Conservation (phyloP, 2,113 vertebrate species). For the Pluvialis apricaria region DNA sequence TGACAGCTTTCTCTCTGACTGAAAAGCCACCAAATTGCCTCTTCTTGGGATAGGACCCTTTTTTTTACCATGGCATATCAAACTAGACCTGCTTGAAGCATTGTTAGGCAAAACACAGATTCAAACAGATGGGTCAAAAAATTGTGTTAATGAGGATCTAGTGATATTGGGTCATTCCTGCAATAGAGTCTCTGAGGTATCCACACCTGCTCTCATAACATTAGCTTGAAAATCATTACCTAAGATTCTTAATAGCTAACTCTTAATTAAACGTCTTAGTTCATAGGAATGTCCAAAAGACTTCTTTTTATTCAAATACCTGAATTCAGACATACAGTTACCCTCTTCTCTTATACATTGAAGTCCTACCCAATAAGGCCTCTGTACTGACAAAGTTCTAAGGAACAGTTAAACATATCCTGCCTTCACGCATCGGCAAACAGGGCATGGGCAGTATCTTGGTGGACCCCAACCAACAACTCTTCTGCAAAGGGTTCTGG, state of each 20-base stretch:
- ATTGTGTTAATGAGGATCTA: background rate
- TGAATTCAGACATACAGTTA: background rate
- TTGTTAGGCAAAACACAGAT: background rate
- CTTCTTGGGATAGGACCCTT: background rate
- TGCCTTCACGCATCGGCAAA: background rate
- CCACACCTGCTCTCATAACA: accelerated
- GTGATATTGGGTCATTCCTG: background rate
- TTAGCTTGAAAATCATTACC: background rate
- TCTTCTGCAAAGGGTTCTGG: background rate
- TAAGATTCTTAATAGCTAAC: background rate
- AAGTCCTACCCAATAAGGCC: background rate
- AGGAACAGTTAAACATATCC: background rate
- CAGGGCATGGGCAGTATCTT: background rate
- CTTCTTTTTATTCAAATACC: background rate
- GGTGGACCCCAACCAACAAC: background rate
- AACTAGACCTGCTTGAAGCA: background rate
- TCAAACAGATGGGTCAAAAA: background rate
- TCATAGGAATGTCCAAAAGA: background rate
- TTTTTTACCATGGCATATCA: background rate
- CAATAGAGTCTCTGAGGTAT: background rate
- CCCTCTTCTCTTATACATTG: background rate
- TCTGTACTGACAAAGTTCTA: background rate
- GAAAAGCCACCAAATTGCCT: background rate
- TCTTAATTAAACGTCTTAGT: background rate
- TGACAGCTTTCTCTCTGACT: background rate